Evolutionary conservation across 2,888 invertebrate species (phyloP).

Genomic region (Ellobium chinense): DNA sequence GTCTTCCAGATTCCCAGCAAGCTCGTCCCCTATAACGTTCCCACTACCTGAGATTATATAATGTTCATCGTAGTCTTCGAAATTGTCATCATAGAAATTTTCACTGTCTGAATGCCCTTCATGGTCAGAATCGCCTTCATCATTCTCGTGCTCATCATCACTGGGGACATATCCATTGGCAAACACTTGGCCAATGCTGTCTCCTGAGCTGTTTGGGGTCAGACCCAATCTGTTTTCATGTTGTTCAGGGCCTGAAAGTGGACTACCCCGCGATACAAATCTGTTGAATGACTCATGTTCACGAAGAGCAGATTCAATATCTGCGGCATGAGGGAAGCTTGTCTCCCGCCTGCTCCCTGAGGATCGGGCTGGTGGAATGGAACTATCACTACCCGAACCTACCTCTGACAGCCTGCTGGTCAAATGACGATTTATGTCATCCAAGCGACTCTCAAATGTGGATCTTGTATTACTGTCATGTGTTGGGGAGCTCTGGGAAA

Average conservation of each 20-base stretch:
- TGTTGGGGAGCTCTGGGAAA: not conserved
- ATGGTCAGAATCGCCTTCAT: slow-evolving; percentile 60
- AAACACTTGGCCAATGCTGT: slow-evolving; percentile 43
- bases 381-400: not conserved
- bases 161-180: slow-evolving; percentile 48
- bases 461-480: slow-evolving; percentile 10
- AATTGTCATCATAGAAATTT: slow-evolving; percentile 73
- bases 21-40: slow-evolving; percentile 66
- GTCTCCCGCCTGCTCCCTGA: not conserved
- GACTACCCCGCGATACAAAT: slow-evolving; percentile 8
- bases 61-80: slow-evolving; percentile 73
- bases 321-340: slow-evolving; percentile 12
- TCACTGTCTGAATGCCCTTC: slow-evolving; percentile 71
- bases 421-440: slow-evolving; percentile 1
- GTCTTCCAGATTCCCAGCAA: slow-evolving; percentile 64
- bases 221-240: slow-evolving; percentile 27
- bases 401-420: not conserved
- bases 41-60: slow-evolving; percentile 67
- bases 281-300: slow-evolving; percentile 44
- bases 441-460: not conserved
- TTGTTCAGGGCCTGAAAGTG: not conserved
- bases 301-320: slow-evolving; percentile 34
- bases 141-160: slow-evolving; percentile 57
- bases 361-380: not conserved
- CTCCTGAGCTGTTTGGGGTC: slow-evolving; percentile 44